phyloP scores from a whole-genome alignment of 2,113 vertebrate genomes.

The Eupsittula cactorum region DNA sequence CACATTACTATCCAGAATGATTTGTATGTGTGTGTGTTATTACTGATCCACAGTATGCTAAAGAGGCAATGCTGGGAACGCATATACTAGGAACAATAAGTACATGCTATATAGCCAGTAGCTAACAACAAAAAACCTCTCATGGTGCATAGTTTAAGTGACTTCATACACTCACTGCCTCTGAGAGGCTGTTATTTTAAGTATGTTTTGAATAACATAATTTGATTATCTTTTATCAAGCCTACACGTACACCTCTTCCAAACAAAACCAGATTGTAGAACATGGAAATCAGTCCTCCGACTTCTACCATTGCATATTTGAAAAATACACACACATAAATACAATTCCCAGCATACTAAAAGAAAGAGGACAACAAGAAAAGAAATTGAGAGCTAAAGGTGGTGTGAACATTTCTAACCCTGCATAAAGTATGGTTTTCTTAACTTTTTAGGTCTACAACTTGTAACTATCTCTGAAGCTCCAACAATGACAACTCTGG shows the following conservation, averaged over 20 bases:
- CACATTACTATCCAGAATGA: not conserved
- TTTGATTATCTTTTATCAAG: not conserved
- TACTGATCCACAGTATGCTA: not conserved
- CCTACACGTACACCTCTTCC: not conserved
- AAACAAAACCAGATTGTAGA: not conserved
- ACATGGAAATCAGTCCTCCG: fast-evolving
- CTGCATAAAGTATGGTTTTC: not conserved
- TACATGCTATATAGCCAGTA: not conserved
- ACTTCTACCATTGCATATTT: not conserved
- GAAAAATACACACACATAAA: not conserved
- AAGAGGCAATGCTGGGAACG: not conserved
- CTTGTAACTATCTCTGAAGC: not conserved
- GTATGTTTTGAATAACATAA: not conserved
- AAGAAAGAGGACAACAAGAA: not conserved
- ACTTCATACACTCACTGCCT: not conserved
- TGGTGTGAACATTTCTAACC: not conserved
- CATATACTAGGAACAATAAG: not conserved
- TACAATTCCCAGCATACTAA: not conserved
- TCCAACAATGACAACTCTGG: fast-evolving
- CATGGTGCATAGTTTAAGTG: not conserved
- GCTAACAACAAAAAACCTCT: not conserved
- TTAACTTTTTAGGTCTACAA: not conserved
- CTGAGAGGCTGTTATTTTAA: not conserved
- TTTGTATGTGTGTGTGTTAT: not conserved
- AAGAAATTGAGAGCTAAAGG: not conserved